Evolutionary conservation across 1,140 invertebrate genomes (phyloP).

Genomic region (Atta cephalotes): DNA sequence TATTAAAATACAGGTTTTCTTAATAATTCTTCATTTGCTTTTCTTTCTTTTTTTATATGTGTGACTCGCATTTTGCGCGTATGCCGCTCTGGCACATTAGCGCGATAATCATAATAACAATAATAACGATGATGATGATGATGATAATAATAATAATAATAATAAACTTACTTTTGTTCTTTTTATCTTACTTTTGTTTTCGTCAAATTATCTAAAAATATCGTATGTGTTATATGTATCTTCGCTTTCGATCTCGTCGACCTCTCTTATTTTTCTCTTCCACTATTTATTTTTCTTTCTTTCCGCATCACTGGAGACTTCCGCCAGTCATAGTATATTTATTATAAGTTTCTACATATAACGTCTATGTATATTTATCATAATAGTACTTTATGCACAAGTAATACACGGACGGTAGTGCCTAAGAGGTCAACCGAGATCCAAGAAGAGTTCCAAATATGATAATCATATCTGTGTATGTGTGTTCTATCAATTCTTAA

Average conservation of each 20-base stretch:
- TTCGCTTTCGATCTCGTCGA: slow-evolving; percentile 41
- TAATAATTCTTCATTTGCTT: slow-evolving; percentile 1
- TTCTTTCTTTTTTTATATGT: not conserved
- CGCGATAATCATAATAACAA: slow-evolving; percentile 20
- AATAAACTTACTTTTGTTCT: slow-evolving; percentile 64
- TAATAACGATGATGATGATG: not conserved
- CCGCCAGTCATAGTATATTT: slow-evolving; percentile 17
- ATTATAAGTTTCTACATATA: slow-evolving; percentile 41
- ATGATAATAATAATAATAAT: slow-evolving; percentile 47
- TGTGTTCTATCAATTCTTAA: slow-evolving; percentile 15
- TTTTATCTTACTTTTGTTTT: slow-evolving; percentile 62
- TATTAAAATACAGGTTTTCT: slow-evolving; percentile 81
- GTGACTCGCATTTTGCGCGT: not conserved
- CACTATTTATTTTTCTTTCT: not conserved
- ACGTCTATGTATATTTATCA: slow-evolving; percentile 38
- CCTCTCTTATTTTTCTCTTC: slow-evolving; percentile 19
- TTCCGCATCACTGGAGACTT: not conserved
- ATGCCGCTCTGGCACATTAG: not conserved
- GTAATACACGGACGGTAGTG: slow-evolving; percentile 74
- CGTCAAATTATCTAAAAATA: slow-evolving; percentile 82
- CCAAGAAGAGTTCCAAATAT: slow-evolving; percentile 49
- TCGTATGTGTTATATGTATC: slow-evolving; percentile 71
- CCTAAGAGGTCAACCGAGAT: slow-evolving; percentile 68
- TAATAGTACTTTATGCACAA: slow-evolving; percentile 51
- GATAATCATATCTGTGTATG: slow-evolving; percentile 2